Percentiles rank a stretch among this genome's conserved stretches.
phyloP scores from a whole-genome alignment of 2,797 vertebrate genomes.

The Pitangus sulphuratus region DNA sequence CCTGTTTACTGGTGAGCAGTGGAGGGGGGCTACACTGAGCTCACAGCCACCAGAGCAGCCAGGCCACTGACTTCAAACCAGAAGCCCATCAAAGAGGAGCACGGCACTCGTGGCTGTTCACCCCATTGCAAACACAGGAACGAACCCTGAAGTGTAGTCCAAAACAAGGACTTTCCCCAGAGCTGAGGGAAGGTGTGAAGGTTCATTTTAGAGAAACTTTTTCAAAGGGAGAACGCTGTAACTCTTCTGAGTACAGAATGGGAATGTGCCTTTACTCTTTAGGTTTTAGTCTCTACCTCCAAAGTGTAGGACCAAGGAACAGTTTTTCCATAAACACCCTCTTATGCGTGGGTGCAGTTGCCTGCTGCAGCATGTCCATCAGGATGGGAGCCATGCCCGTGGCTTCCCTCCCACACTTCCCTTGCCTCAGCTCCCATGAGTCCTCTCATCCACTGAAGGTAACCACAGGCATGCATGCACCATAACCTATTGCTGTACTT shows the following conservation, averaged over 20 bases:
- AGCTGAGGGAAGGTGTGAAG: not conserved
- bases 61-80: not conserved
- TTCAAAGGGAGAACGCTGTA: not conserved
- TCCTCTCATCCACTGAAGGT: not conserved
- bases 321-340: not conserved
- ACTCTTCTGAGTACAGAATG: not conserved
- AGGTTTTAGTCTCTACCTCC: not conserved
- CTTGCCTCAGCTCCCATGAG: not conserved
- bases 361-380: not conserved
- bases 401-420: not conserved
- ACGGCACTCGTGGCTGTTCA: not conserved
- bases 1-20: fast-evolving
- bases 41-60: not conserved
- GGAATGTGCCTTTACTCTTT: not conserved
- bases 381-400: fast-evolving
- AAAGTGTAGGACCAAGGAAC: not conserved
- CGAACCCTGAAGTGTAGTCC: not conserved
- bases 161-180: not conserved
- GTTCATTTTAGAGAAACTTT: not conserved
- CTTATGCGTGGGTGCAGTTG: fast-evolving
- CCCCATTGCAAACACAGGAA: not conserved
- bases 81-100: not conserved
- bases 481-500: fast-evolving
- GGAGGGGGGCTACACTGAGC: not conserved
- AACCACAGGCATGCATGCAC: fast-evolving